Evolutionary conservation across 1,140 invertebrate genomes (phyloP).

Genomic region (Danaus melanippus): DNA sequence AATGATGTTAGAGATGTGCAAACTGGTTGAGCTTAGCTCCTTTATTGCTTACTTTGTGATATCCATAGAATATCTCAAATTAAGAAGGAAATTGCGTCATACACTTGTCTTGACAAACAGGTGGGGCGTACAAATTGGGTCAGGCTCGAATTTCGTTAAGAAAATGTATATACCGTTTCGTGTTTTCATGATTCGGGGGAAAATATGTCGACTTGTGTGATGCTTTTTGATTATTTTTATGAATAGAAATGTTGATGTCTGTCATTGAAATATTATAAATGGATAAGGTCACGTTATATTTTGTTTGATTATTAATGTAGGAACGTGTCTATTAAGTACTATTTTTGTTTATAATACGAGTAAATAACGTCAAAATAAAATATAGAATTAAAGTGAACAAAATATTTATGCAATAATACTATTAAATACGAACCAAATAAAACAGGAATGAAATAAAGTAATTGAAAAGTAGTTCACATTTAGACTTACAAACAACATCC

Average conservation of each 20-base stretch:
- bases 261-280: too few species aligned
- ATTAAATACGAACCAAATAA: neutral
- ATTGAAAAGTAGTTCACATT: too few species aligned
- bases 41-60: slow-evolving; percentile 57
- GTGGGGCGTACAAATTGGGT: slow-evolving; percentile 23
- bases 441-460: too few species aligned
- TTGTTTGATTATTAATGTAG: too few species aligned
- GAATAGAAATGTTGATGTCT: neutral
- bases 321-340: too few species aligned
- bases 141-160: slow-evolving; percentile 10
- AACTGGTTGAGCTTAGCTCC: slow-evolving; percentile 51
- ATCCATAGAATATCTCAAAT: slow-evolving; percentile 48
- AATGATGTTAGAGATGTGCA: slow-evolving; percentile 54
- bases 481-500: slow-evolving; percentile 91
- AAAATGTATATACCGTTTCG: too few species aligned
- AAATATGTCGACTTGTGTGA: slow-evolving; percentile 6
- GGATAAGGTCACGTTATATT: too few species aligned
- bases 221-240: slow-evolving; percentile 3
- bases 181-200: slow-evolving; percentile 6
- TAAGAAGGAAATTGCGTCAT: slow-evolving; percentile 32
- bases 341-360: too few species aligned
- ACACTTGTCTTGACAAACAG: slow-evolving; percentile 27
- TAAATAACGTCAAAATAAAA: too few species aligned
- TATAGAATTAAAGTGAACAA: too few species aligned
- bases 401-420: neutral